These are phyloP conservation scores for Acleris emargana DNA, from an alignment of 2,888 invertebrate species.

Conservation along the genomic window DNA sequence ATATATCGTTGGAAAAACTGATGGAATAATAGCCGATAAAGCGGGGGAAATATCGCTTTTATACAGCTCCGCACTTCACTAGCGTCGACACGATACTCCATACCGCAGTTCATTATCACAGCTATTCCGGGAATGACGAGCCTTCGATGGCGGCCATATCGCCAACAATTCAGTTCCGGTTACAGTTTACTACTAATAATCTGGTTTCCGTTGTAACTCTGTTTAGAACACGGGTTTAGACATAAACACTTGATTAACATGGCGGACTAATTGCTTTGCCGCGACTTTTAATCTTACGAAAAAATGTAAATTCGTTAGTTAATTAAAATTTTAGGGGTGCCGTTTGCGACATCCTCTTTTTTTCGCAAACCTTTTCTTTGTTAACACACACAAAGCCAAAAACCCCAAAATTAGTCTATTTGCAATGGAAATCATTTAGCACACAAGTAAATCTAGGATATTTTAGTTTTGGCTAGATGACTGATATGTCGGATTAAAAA, in stretches of 20 bases:
- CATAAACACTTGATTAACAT: conserved; percentile 29
- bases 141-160: conserved; percentile 40
- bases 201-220: neutral
- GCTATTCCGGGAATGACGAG: conserved; percentile 47
- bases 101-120: conserved; percentile 63
- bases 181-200: conserved; percentile 8
- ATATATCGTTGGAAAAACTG: too few relatives aligned
- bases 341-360: conserved; percentile 23
- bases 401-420: neutral
- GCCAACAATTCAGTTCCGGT: conserved; percentile 37
- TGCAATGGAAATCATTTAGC: too few relatives aligned
- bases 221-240: conserved; percentile 16
- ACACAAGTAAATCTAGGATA: too few relatives aligned
- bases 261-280: conserved; percentile 28
- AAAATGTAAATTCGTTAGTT: conserved; percentile 24
- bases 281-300: conserved; percentile 29
- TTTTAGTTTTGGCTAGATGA: too few relatives aligned
- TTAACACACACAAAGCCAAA: neutral
- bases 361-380: conserved; percentile 7
- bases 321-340: conserved; percentile 32
- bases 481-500: too few relatives aligned
- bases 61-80: conserved; percentile 5
- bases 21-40: neutral
- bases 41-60: conserved; percentile 16
- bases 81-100: conserved; percentile 13